phyloP scores from a whole-genome alignment of 1,140 invertebrate species.

The Chelonus insularis region DNA sequence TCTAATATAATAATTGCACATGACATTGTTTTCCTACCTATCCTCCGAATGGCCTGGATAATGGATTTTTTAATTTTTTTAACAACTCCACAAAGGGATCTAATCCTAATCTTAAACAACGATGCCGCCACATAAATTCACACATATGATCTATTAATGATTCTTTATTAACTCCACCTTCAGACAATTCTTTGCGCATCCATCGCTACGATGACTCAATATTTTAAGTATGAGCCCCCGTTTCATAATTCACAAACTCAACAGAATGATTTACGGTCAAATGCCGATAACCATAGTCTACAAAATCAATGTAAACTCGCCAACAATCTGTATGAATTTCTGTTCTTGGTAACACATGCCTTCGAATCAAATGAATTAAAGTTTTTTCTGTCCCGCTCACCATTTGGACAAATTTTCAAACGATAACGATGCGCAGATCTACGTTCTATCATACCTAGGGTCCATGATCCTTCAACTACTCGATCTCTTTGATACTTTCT shows the following conservation, averaged over 20 bases:
- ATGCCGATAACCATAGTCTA: background rate
- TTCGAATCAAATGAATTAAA: constrained; percentile 2
- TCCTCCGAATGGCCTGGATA: too few relatives aligned
- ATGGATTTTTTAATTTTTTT: too few relatives aligned
- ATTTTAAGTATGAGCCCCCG: constrained; percentile 16
- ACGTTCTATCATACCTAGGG: constrained; percentile 10
- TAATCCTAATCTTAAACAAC: too few relatives aligned
- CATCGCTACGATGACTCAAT: constrained; percentile 19
- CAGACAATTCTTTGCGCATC: constrained; percentile 11
- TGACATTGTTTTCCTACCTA: too few relatives aligned
- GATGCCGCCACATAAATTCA: too few relatives aligned
- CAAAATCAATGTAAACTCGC: constrained; percentile 11
- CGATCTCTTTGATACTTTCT: constrained; percentile 20
- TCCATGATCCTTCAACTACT: constrained; percentile 20
- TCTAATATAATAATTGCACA: too few relatives aligned
- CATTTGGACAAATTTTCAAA: constrained; percentile 7
- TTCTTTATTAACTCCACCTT: background rate
- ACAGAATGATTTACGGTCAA: constrained; percentile 1
- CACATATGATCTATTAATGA: too few relatives aligned
- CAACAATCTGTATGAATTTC: constrained; percentile 18
- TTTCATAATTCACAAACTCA: constrained; percentile 8
- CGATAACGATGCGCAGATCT: constrained; percentile 6
- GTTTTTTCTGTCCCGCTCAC: background rate
- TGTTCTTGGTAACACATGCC: constrained; percentile 11
- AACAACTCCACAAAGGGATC: too few relatives aligned